These are phyloP conservation scores for Drosophila kokeensis DNA, from an alignment of 2,888 invertebrate genomes.

Conservation along the genomic window DNA sequence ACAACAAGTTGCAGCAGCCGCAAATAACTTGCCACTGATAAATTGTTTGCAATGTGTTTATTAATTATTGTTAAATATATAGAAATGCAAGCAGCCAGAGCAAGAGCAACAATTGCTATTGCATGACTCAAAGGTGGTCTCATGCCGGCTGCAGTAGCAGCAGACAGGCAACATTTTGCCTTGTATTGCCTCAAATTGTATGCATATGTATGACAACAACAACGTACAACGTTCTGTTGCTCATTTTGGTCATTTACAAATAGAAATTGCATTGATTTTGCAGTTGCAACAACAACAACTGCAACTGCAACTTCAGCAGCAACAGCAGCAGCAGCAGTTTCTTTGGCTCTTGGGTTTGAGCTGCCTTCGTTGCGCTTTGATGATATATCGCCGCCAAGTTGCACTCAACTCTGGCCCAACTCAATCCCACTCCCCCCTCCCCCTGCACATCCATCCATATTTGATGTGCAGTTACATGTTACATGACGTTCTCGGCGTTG, in stretches of 20 bases:
- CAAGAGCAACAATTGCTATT: conserved; percentile 50
- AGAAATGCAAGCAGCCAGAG: conserved; percentile 54
- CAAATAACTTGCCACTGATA: conserved; percentile 70
- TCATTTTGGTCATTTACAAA: conserved; percentile 81
- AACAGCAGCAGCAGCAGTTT: conserved; percentile 9
- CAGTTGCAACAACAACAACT: conserved; percentile 18
- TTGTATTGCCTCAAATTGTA: conserved; percentile 45
- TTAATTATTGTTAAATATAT: conserved; percentile 75
- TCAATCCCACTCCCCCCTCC: neutral
- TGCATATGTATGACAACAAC: conserved; percentile 46
- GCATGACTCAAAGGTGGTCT: conserved; percentile 81
- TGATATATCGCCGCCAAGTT: conserved; percentile 74
- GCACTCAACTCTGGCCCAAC: conserved; percentile 20
- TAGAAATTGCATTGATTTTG: conserved; percentile 80
- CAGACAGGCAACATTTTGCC: conserved; percentile 40
- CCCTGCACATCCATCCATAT: conserved; percentile 57
- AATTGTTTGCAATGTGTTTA: conserved; percentile 80
- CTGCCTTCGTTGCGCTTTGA: conserved; percentile 58
- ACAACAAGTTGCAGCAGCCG: conserved; percentile 30
- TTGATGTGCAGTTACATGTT: conserved; percentile 76
- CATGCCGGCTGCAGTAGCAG: conserved; percentile 50
- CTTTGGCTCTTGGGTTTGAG: conserved; percentile 25
- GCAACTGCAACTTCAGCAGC: neutral
- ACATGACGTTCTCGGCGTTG: conserved; percentile 74
- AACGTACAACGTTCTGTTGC: conserved; percentile 44